Evolutionary conservation across 2,113 vertebrate genomes (phyloP), one percentile per base, ranked within the genome.

Genomic region (Gallinago media): DNA sequence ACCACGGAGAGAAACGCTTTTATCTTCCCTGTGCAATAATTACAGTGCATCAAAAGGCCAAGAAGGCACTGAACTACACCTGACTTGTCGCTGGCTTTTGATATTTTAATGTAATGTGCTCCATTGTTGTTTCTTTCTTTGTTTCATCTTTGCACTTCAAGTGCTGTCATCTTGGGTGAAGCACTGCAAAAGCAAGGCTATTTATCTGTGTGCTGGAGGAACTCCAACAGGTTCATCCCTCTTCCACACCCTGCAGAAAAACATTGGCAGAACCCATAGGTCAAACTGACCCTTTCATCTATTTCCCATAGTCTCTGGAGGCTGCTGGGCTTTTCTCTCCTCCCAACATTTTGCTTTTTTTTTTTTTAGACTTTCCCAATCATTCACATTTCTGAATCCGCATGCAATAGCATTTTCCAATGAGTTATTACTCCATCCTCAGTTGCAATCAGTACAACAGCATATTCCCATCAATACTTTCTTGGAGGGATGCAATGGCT

Each of bases 21-120:
- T 85, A 96, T 96, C 95, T 96, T 95, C 84, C 58, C 76, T 70
- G 34, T 93, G 62, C 15, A 6, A 96, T 92, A 93, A 97, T 91
- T 92, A 78, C 70, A 89, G 62, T 56, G 73, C 88, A 97, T 97
- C 79, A 96, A 95, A 96, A 92, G 72, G 66, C 83, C 92, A 85
- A 74, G 62, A 83, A 92, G 80, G 61, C 91, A 90, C 38, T 84
- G 83, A 95, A 82, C 63, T 88, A 71, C 62, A 97, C 76, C 94
- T 93, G 84, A 88, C 72, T 92, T 91, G 73, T 87, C 11, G 2
- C 56, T 73, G 38, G 56, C 71, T 65, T 95, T 97, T 96, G 92
- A 89, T 96, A 97, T 95, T 98, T 96, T 91, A 89, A 82, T 85
- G 70, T 65, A 85, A 38, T 11, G 3, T n/a, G 13, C 73, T 88